Base-by-base conservation (phyloP, 2,888 invertebrate genomes). In the Meghimatium bilineatum region DNA sequence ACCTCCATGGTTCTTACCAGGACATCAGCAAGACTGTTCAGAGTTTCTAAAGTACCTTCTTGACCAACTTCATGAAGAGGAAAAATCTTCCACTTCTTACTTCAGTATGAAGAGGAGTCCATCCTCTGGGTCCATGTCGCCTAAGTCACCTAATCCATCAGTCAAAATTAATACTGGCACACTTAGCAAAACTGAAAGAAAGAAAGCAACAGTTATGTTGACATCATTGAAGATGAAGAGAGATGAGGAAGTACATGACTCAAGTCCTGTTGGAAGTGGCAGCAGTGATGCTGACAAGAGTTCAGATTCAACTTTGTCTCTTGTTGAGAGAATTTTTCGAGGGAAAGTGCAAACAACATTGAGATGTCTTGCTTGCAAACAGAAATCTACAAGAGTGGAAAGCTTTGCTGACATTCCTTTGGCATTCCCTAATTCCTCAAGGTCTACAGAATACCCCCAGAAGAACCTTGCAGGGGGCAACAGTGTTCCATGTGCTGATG, bases 11-110 rank as follows among this genome's bases (percentile, higher is more conserved):
- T 97, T 97, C 93, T 95, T 95, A 56, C 95, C 95, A 12, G 96
- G 97, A 29, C 95, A 96, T 87, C 97, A 97, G 90, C 97, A 97
- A 91, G 97, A 97, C 90, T 97, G 97, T 93, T 97, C 97, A 0
- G 97, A 97, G 78, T 85, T 85, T 36, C 80, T 83, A 49, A 83
- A 85, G 82, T 96, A 91, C 95, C 95, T 96, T 20, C 94, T 96
- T 89, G 96, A 96, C 92, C 94, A 95, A 83, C 93, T 97, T 82
- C 96, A 96, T 87, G 96, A 97, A 86, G 96, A 97, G 89, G 96
- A 96, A 85, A 85, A 85, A 32, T n/a, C 52, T 29, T 76, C 56
- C 29, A 1, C 38, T 26, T 26, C 32, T 34, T 14, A 32, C 34
- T 17, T 14, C 17, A n/a, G 44, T n/a, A 26, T 60, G n/a, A 63